Conservation (phyloP, 1,140 invertebrate species). For the Metopolophium dirhodum region DNA sequence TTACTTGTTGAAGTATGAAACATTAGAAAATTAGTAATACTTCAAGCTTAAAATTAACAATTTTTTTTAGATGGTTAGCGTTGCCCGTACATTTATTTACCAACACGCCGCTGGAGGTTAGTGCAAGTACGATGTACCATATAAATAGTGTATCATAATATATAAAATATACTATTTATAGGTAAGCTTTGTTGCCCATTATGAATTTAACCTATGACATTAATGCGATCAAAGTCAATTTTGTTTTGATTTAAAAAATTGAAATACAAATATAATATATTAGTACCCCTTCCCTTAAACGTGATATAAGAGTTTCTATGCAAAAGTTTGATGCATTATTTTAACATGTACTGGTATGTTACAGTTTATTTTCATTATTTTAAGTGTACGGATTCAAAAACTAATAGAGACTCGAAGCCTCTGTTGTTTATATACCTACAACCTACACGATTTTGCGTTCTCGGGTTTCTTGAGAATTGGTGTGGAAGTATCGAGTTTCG, state of each 20-base stretch:
- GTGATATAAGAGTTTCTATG: neutral
- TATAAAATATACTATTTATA: no score
- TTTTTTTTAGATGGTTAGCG: no score
- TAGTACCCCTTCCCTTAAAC: no score
- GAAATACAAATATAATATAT: no score
- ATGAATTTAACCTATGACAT: neutral
- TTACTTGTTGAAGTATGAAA: no score
- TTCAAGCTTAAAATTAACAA: no score
- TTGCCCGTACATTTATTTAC: no score
- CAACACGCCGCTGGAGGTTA: no score
- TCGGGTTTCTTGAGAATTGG: slow-evolving; percentile 39
- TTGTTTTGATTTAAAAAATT: neutral
- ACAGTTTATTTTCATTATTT: neutral
- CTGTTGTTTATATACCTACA: neutral
- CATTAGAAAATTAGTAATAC: no score
- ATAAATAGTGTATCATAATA: no score
- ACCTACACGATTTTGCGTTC: slow-evolving; percentile 7
- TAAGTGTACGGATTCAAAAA: neutral
- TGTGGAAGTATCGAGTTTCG: slow-evolving; percentile 32
- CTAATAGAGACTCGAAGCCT: slow-evolving; percentile 28
- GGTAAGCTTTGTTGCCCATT: no score
- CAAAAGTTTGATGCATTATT: neutral
- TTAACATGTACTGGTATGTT: neutral
- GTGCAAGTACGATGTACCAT: no score
- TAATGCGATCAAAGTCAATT: neutral